Conservation (phyloP, 2,888 invertebrate species). For the Lapara coniferarum region DNA sequence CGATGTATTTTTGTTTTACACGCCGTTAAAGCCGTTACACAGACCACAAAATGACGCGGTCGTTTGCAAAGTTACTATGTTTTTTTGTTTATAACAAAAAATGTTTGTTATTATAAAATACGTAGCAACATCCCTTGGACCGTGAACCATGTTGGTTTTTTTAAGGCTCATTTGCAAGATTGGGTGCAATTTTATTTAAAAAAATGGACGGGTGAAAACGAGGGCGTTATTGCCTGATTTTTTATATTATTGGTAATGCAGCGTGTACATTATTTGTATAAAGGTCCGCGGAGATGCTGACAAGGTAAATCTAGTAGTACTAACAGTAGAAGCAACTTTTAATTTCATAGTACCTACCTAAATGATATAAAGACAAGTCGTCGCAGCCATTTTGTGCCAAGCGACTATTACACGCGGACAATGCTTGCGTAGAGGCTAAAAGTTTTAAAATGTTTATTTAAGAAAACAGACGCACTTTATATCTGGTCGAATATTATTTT, state of each 20-base stretch:
- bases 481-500: too few relatives aligned
- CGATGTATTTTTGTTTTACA: slow-evolving; percentile 35
- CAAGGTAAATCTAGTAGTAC: too few relatives aligned
- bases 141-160: slow-evolving; percentile 13
- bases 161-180: neutral
- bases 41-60: slow-evolving; percentile 29
- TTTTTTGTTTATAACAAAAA: slow-evolving; percentile 19
- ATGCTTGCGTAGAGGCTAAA: too few relatives aligned
- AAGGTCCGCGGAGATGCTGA: too few relatives aligned
- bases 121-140: slow-evolving; percentile 10
- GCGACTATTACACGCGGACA: too few relatives aligned
- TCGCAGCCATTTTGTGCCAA: too few relatives aligned
- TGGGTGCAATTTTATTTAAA: slow-evolving; percentile 4
- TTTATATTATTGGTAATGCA: neutral
- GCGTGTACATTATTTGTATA: neutral
- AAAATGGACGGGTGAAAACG: neutral
- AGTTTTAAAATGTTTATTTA: too few relatives aligned
- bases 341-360: too few relatives aligned
- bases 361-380: too few relatives aligned
- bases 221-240: neutral
- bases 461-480: too few relatives aligned
- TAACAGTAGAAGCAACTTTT: too few relatives aligned
- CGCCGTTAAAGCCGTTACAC: slow-evolving; percentile 39
- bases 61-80: slow-evolving; percentile 27
- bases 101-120: slow-evolving; percentile 15